Percentiles rank a stretch among this genome's conserved stretches.
Evolutionary conservation across 2,888 invertebrate species (phyloP).

Genomic region (Apoda limacodes): DNA sequence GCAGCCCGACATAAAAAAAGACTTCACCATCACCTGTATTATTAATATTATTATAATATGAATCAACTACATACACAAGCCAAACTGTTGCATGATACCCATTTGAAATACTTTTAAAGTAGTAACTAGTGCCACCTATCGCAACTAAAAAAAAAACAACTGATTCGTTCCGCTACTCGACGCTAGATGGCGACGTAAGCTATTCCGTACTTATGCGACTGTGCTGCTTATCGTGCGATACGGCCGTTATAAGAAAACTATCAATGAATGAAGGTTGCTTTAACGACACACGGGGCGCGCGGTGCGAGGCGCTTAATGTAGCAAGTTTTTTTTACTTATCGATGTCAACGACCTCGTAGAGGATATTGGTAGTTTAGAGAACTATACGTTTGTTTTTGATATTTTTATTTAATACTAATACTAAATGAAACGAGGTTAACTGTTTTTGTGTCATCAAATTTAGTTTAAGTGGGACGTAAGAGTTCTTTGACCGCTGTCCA

Average conservation of each 20-base stretch:
- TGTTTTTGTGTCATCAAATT: slow-evolving; percentile 7
- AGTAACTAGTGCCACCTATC: slow-evolving; percentile 35
- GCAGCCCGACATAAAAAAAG: too few relatives aligned
- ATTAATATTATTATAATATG: too few relatives aligned
- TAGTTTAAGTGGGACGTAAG: slow-evolving; percentile 1
- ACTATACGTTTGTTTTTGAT: slow-evolving; percentile 8
- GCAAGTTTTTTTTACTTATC: slow-evolving; percentile 25
- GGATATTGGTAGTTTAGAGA: slow-evolving; percentile 28
- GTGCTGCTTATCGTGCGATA: slow-evolving; percentile 32
- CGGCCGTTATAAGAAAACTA: slow-evolving; percentile 28
- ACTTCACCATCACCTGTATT: too few relatives aligned
- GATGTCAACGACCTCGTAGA: slow-evolving; percentile 52
- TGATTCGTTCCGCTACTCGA: slow-evolving; percentile 46
- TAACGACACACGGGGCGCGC: slow-evolving; percentile 42
- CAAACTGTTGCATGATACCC: too few relatives aligned
- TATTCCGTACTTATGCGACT: slow-evolving; percentile 19
- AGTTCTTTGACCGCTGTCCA: slow-evolving; percentile 8
- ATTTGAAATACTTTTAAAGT: slow-evolving; percentile 9
- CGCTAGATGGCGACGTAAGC: slow-evolving; percentile 57
- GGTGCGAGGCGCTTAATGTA: slow-evolving; percentile 38
- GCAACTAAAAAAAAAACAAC: slow-evolving; percentile 25
- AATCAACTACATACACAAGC: too few relatives aligned
- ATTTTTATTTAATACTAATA: not conserved
- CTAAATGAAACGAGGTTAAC: slow-evolving; percentile 13
- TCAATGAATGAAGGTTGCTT: slow-evolving; percentile 55